Base-by-base conservation (phyloP, 2,113 vertebrate genomes). In the Ptychochromis oligacanthus region DNA sequence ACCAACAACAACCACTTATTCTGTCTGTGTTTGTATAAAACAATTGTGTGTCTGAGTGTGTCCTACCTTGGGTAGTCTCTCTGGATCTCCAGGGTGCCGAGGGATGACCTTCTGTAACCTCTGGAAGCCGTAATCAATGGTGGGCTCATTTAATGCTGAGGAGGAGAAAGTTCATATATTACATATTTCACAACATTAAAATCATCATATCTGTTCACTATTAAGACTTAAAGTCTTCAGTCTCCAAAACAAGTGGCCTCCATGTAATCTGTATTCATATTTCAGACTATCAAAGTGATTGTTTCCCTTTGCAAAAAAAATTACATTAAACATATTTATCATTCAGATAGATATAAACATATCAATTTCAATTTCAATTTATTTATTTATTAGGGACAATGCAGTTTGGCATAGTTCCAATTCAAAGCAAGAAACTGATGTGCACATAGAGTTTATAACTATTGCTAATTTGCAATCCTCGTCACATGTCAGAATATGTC, bases 101-200 rank as follows among this genome's bases (percentile, higher is more conserved):
- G 93, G 93, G 3, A 94, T 93, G 86, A 94, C 93, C 86, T 94
- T 94, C 83, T 94, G 93, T 87, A 94, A 91, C 91, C 93, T 92
- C 89, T 94, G 93, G 82, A 94, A 94, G 79, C 93, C 93, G 12
- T 94, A 94, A 28, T 94, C 93, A 1, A 94, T 94, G 54, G 93
- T 94, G 3, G 93, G 93, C 61, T 94, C 93, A 2, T 94, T 94
- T 2, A 94, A n/a, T 0, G 93, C 93, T 94, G 13, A 60, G 72
- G 81, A 64, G 22, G 67, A 85, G 12, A 14, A 75, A 65, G 26
- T 9, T 40, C 1, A 77, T 12, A 2, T 2, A 75, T 74, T 14
- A 77, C 8, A 15, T 54, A 54, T 49, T 64, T 43, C 20, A 14
- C 18, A 36, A 34, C 49, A 22, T 75, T 26, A 0, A 38, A 40